Percentiles rank a stretch among this genome's conserved stretches.
Conservation (phyloP, 2,113 vertebrate genomes). For the Agapornis roseicollis region DNA sequence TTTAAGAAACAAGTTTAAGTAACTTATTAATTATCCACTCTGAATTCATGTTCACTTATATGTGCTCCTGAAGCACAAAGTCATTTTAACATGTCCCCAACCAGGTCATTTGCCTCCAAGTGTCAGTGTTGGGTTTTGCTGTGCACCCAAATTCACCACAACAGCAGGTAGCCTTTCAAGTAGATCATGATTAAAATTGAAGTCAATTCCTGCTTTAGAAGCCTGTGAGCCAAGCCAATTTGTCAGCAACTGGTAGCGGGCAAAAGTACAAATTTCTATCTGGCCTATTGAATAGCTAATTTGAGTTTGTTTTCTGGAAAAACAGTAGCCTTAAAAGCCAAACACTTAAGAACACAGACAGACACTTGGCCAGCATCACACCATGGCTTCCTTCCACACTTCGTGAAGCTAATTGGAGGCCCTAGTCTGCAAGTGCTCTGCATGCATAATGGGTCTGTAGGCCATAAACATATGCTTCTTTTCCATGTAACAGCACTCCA, state of each 20-base stretch:
- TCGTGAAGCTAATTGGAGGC: conserved; percentile 76
- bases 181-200: conserved; percentile 72
- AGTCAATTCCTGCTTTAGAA: conserved; percentile 80
- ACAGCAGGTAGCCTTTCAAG: conserved; percentile 78
- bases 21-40: conserved; percentile 1
- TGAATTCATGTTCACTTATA: not conserved
- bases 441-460: conserved; percentile 77
- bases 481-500: conserved; percentile 64
- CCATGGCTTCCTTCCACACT: conserved; percentile 79
- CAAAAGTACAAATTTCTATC: conserved; percentile 82
- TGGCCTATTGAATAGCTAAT: conserved; percentile 80
- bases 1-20: not conserved
- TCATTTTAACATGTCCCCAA: not conserved
- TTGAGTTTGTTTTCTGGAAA: conserved; percentile 82
- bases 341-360: conserved; percentile 82
- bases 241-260: conserved; percentile 81
- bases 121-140: conserved; percentile 28
- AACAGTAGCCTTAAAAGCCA: conserved; percentile 81
- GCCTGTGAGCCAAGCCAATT: conserved; percentile 82
- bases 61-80: not conserved
- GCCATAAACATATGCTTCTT: conserved; percentile 73
- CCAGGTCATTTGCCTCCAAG: conserved; percentile 19
- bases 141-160: conserved; percentile 60
- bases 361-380: conserved; percentile 78
- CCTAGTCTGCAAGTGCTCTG: conserved; percentile 73